phyloP scores from a whole-genome alignment of 2,797 vertebrate species.

The Myotis daubentonii region DNA sequence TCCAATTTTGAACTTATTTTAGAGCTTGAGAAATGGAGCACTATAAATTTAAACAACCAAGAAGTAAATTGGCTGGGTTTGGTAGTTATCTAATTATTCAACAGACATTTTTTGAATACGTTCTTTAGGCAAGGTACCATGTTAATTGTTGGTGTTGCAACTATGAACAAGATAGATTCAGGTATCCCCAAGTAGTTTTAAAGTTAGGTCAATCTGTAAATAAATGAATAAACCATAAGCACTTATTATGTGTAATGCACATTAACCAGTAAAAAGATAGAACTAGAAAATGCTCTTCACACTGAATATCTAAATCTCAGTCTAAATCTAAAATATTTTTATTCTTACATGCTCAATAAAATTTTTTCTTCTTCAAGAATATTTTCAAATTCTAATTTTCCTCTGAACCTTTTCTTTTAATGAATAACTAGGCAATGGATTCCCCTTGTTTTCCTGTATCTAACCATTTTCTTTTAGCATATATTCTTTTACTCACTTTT shows the following conservation, averaged over 20 bases:
- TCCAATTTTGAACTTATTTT: constrained; percentile 31
- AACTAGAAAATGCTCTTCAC: background rate
- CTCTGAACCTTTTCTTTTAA: background rate
- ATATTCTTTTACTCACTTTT: background rate
- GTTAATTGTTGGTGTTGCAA: background rate
- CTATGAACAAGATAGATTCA: background rate
- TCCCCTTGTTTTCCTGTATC: background rate
- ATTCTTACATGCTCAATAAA: background rate
- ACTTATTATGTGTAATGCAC: background rate
- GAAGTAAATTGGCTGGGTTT: background rate
- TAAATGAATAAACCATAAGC: background rate
- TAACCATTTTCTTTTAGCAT: background rate
- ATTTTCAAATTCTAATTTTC: constrained; percentile 2
- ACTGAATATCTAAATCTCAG: background rate
- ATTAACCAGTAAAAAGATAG: background rate
- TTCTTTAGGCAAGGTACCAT: background rate
- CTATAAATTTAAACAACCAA: background rate
- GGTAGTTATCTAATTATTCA: background rate
- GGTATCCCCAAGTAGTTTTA: background rate
- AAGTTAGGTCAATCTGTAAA: background rate
- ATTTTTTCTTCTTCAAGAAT: background rate
- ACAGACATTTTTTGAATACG: background rate
- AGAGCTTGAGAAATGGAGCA: constrained; percentile 9
- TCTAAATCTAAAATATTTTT: background rate
- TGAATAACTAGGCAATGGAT: background rate